Conservation (phyloP, 1,140 invertebrate species). For the Prorops nasuta region DNA sequence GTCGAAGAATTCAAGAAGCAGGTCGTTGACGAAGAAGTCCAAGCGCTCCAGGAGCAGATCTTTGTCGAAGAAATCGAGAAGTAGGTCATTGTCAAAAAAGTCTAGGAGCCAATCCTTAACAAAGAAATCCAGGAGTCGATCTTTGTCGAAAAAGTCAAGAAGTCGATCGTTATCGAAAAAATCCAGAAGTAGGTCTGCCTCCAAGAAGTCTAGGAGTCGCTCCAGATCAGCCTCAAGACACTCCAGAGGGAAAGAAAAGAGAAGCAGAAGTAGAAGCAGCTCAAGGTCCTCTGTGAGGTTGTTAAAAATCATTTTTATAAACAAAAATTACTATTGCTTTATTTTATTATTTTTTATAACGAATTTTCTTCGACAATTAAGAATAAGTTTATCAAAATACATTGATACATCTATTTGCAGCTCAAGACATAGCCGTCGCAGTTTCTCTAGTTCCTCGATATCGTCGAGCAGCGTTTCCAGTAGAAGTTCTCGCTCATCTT, state of each 20-base stretch:
- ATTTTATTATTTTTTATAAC: slow-evolving; percentile 6
- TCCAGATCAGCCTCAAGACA: slow-evolving; percentile 40
- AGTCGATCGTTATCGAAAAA: slow-evolving; percentile 28
- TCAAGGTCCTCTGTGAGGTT: slow-evolving; percentile 46
- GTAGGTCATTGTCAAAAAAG: slow-evolving; percentile 29
- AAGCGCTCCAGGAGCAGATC: slow-evolving; percentile 33
- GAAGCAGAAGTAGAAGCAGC: slow-evolving; percentile 41
- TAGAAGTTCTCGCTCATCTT: slow-evolving; percentile 36
- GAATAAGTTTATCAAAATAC: too few relatives aligned
- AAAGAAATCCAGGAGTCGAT: slow-evolving; percentile 35
- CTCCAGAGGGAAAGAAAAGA: slow-evolving; percentile 39
- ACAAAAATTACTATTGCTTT: slow-evolving; percentile 1
- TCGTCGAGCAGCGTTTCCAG: slow-evolving; percentile 42
- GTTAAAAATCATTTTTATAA: slow-evolving; percentile 1
- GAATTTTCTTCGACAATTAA: slow-evolving; percentile 3
- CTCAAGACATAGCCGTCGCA: slow-evolving; percentile 43
- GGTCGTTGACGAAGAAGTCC: slow-evolving; percentile 12
- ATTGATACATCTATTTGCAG: too few relatives aligned
- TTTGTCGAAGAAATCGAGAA: slow-evolving; percentile 31
- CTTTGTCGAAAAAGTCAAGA: slow-evolving; percentile 20
- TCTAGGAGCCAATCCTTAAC: slow-evolving; percentile 32
- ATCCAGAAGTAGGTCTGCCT: slow-evolving; percentile 25
- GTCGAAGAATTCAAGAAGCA: slow-evolving; percentile 13
- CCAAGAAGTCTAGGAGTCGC: slow-evolving; percentile 24
- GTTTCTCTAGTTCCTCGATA: slow-evolving; percentile 46